Base-by-base conservation (phyloP, 2,113 vertebrate genomes). In the Bos javanicus region DNA sequence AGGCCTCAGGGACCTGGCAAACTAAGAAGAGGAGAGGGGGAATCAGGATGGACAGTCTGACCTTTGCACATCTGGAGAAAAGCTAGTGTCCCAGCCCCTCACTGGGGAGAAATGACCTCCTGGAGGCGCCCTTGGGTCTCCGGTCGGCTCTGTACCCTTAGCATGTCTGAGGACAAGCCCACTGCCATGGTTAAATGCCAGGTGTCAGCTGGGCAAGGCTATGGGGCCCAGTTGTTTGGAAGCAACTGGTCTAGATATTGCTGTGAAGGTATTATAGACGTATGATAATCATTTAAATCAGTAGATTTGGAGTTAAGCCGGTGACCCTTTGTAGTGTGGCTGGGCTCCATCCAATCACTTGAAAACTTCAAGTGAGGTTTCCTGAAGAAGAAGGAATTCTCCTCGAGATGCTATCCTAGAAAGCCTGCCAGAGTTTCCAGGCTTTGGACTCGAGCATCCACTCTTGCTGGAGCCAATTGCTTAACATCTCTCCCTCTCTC, bases 1-100 rank as follows among this genome's bases (percentile, higher is more conserved):
- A 93, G 93, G 83, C 97, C 94, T 87, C 14, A 8, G 97, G 96
- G 96, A 97, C 88, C 91, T 96, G 88, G 67, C 30, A 36, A 56
- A 85, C 86, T 57, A 95, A 76, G 93, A 85, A 86, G 81, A 87
- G 67, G 23, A 30, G 52, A 91, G 48, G 23, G 59, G 52, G 64
- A 92, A 67, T 92, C 46, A 74, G 76, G 83, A 82, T 59, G 76
- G 88, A 94, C 82, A 89, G 57, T 50, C 28, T 97, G 97, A 97
- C 97, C 95, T 96, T 95, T 94, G 90, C 86, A 94, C 17, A 33
- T 14, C 52, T 80, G 52, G 26, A 15, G 92, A 89, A 92, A 93
- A 97, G 25, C 39, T 56, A 33, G 25, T 36, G 64, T 54, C 64
- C 74, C 71, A 21, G 7, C n/a, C 81, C 46, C 23, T 85, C 48